Evolutionary conservation across 2,888 invertebrate genomes (phyloP), one percentile per base, ranked within the genome.

Genomic region (Apamea monoglypha): DNA sequence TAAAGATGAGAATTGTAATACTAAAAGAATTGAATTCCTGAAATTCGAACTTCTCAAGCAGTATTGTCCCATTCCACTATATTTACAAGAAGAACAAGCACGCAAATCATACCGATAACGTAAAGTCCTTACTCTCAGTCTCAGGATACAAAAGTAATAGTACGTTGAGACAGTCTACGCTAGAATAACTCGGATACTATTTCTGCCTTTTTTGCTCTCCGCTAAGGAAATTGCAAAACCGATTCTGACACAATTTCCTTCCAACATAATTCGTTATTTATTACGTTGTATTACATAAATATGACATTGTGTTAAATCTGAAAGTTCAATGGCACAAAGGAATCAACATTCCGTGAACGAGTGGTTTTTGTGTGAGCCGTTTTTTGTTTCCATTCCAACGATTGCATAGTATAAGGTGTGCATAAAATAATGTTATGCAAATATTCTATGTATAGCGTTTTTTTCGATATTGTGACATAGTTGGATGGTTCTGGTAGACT

Each of bases 241-340:
- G 63, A 77, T 74, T 83, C 72, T 87, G 88, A 83, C 90, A 89
- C 89, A 90, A 83, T 89, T 88, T 85, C 73, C 74, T 79, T 44
- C 53, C 44, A 68, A 79, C 74, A 85, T 81, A 81, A 88, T 83
- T 84, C 78, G 32, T 79, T 83, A 87, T 87, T 89, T 81, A 86
- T 91, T 90, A 90, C 90, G 85, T 83, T 86, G 74, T 82, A 87
- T 91, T 91, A 91, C 85, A 88, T 84, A 90, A 89, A 88, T 87
- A 84, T 90, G 85, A 81, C 90, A 90, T 90, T 87, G 86, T 90
- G 85, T 90, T 88, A 77, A 79, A 83, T 82, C 83, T 77, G 81
- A 87, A 85, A 91, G 87, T 90, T 90, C 91, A 90, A 91, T 90
- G 85, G 89, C 88, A 91, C 76, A 84, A 85, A 76, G 66, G 67